Percentiles rank a stretch among this genome's conserved stretches.
Evolutionary conservation across 2,888 invertebrate genomes (phyloP).

Genomic region (Hydropsyche betteni): DNA sequence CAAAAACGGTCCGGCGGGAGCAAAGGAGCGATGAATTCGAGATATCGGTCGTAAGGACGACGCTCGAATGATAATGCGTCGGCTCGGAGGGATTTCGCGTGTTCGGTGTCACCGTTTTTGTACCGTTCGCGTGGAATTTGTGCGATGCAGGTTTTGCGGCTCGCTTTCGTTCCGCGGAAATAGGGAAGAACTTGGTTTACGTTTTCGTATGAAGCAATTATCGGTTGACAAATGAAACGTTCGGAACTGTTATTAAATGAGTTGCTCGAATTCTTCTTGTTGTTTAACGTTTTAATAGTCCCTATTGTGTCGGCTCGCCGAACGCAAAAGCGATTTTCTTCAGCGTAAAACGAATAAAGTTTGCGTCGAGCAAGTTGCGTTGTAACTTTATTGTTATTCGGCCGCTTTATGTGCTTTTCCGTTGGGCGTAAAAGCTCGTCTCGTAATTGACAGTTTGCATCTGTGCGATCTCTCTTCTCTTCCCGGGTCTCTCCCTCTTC

Average conservation of each 20-base stretch:
- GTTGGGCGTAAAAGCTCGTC: slow-evolving; percentile 36
- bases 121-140: too few relatives aligned
- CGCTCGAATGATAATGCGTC: too few relatives aligned
- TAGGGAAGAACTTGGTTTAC: too few relatives aligned
- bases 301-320: slow-evolving; percentile 38
- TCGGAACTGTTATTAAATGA: slow-evolving; percentile 15
- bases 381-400: slow-evolving; percentile 49
- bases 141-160: too few relatives aligned
- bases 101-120: too few relatives aligned
- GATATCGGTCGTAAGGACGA: too few relatives aligned
- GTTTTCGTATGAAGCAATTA: too few relatives aligned
- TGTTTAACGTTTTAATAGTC: slow-evolving; percentile 33
- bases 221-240: neutral
- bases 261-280: slow-evolving; percentile 17
- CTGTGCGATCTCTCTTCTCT: slow-evolving; percentile 38
- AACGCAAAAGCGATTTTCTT: slow-evolving; percentile 42
- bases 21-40: neutral
- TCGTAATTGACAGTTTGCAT: slow-evolving; percentile 41
- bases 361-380: slow-evolving; percentile 44
- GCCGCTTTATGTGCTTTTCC: slow-evolving; percentile 41
- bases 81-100: too few relatives aligned
- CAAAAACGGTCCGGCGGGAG: too few relatives aligned
- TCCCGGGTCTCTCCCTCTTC: neutral
- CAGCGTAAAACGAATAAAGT: slow-evolving; percentile 43
- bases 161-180: neutral